Percentiles rank a stretch among this genome's conserved stretches.
phyloP scores from a whole-genome alignment of 2,797 vertebrate species.

The Danio kyathit region DNA sequence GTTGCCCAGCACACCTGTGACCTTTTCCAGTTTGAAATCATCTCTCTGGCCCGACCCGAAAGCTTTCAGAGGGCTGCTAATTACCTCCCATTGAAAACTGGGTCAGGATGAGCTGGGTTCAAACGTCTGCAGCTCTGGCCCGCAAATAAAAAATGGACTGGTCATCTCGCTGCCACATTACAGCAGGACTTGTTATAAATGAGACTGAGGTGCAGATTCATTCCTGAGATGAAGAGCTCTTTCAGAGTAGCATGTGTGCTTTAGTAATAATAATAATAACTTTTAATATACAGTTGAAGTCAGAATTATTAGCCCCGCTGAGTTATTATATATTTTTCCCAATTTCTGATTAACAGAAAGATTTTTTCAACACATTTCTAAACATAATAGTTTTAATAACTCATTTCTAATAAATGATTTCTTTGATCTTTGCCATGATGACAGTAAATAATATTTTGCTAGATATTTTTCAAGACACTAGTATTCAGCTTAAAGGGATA shows the following conservation, averaged over 20 bases:
- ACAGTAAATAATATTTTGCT: no score
- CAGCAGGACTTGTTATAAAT: slow-evolving; percentile 23
- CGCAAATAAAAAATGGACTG: slow-evolving; percentile 38
- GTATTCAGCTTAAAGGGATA: no score
- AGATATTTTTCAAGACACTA: no score
- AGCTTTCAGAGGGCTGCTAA: slow-evolving; percentile 48
- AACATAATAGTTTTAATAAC: no score
- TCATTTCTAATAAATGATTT: no score
- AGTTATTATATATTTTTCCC: no score
- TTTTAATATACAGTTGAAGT: no score
- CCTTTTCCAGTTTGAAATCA: slow-evolving; percentile 60
- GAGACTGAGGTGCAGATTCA: slow-evolving; percentile 19
- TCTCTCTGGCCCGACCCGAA: slow-evolving; percentile 45
- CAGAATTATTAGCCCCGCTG: no score
- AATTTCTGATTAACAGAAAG: no score
- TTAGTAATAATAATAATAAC: no score
- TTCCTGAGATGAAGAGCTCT: not conserved
- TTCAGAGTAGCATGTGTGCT: slow-evolving; percentile 8
- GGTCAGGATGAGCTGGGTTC: slow-evolving; percentile 54
- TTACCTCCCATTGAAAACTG: slow-evolving; percentile 48
- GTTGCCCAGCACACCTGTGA: slow-evolving; percentile 61
- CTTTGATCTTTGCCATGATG: no score
- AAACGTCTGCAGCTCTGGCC: slow-evolving; percentile 42
- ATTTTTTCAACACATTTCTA: no score
- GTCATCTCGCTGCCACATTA: slow-evolving; percentile 30